Conservation (phyloP, 2,113 vertebrate species). For the Numida meleagris region DNA sequence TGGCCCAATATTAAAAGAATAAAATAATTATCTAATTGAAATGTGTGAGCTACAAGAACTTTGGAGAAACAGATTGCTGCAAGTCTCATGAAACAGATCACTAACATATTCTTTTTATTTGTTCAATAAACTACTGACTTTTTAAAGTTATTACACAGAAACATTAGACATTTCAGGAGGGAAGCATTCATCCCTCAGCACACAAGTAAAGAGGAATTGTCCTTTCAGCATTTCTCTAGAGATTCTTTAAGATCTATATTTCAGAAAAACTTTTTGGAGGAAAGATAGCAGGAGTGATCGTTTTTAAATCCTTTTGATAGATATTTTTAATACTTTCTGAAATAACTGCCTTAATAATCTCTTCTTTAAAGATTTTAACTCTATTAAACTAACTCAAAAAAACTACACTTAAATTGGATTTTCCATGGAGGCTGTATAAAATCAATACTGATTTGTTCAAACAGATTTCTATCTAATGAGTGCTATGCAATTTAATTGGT, state of each 20-base stretch:
- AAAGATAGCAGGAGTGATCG: not conserved
- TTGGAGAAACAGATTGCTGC: not conserved
- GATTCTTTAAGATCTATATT: not conserved
- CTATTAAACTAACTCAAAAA: not conserved
- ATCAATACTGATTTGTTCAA: not conserved
- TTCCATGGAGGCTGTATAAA: not conserved
- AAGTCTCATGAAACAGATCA: not conserved
- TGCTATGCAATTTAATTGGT: not conserved
- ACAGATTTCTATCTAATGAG: not conserved
- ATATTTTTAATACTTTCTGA: not conserved
- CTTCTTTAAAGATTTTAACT: not conserved
- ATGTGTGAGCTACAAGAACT: not conserved
- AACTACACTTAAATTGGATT: not conserved
- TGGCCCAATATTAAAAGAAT: not conserved
- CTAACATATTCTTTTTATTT: not conserved
- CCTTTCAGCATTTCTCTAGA: not conserved
- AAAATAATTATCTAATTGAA: not conserved
- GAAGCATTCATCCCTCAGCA: not conserved
- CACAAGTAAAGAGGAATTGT: not conserved
- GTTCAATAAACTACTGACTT: not conserved
- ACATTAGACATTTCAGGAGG: not conserved
- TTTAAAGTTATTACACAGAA: not conserved
- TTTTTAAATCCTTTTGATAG: not conserved
- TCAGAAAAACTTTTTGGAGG: not conserved
- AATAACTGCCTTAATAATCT: not conserved